phyloP scores from a whole-genome alignment of 2,797 vertebrate species.

The Nothura maculosa region DNA sequence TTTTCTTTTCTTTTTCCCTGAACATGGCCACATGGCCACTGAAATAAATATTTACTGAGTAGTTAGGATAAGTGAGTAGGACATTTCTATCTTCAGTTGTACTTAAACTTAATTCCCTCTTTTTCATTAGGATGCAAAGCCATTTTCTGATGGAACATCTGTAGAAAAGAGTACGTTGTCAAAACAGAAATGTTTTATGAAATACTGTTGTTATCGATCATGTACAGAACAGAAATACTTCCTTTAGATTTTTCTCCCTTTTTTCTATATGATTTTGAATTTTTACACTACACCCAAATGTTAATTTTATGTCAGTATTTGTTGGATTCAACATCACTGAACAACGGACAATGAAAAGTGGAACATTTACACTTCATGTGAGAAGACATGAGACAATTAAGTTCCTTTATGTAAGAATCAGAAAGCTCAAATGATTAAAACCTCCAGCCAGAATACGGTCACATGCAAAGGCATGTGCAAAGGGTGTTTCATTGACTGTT shows the following conservation, averaged over 20 bases:
- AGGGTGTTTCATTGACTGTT: conserved; percentile 3
- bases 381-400: not conserved
- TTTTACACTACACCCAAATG: not conserved
- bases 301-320: not conserved
- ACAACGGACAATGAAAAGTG: not conserved
- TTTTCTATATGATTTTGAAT: not conserved
- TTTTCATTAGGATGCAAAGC: not conserved
- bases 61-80: not conserved
- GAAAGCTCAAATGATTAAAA: not conserved
- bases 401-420: not conserved
- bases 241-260: not conserved
- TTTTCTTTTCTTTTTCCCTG: not conserved
- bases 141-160: not conserved
- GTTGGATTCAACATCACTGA: not conserved
- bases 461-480: not conserved
- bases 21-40: not conserved
- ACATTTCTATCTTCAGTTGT: not conserved
- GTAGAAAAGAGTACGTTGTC: not conserved
- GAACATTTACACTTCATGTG: not conserved
- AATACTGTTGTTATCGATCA: not conserved
- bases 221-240: not conserved
- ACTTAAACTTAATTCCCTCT: not conserved
- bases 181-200: conserved; percentile 1
- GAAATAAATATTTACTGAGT: not conserved
- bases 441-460: not conserved